Conservation (phyloP, 2,888 invertebrate species). For the Encarsia formosa region DNA sequence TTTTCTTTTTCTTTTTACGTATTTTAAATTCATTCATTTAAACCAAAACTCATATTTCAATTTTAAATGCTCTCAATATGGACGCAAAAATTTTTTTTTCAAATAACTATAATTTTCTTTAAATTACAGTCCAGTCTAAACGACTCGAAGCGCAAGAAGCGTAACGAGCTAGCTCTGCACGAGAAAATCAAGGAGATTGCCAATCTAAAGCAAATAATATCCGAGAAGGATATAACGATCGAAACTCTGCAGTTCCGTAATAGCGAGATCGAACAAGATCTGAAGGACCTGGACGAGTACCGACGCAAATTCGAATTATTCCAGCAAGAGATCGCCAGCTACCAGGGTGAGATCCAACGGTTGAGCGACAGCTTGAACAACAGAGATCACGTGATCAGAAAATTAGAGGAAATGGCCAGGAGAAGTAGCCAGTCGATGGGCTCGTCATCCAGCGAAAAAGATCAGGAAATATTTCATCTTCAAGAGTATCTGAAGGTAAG, state of each 20-base stretch:
- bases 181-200: conserved; percentile 54
- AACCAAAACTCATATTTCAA: too few species aligned
- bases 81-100: too few species aligned
- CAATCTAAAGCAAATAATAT: conserved; percentile 51
- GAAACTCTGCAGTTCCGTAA: conserved; percentile 40
- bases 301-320: conserved; percentile 52
- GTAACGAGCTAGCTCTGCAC: conserved; percentile 50
- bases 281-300: conserved; percentile 45
- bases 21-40: too few species aligned
- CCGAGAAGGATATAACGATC: conserved; percentile 41
- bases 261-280: conserved; percentile 43
- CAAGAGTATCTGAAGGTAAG: conserved; percentile 54
- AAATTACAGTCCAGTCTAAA: conserved; percentile 50
- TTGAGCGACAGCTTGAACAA: conserved; percentile 41
- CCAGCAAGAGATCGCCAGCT: conserved; percentile 35
- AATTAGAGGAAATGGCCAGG: conserved; percentile 44
- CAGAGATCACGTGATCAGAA: conserved; percentile 40
- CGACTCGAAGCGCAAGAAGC: conserved; percentile 7
- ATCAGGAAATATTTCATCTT: conserved; percentile 57
- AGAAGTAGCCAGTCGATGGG: conserved; percentile 37
- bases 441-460: conserved; percentile 41
- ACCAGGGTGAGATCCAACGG: conserved; percentile 38
- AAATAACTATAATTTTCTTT: too few species aligned
- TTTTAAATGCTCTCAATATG: too few species aligned
- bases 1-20: too few species aligned